Conservation (phyloP, 1,140 invertebrate species). For the Drosophila watanabei region DNA sequence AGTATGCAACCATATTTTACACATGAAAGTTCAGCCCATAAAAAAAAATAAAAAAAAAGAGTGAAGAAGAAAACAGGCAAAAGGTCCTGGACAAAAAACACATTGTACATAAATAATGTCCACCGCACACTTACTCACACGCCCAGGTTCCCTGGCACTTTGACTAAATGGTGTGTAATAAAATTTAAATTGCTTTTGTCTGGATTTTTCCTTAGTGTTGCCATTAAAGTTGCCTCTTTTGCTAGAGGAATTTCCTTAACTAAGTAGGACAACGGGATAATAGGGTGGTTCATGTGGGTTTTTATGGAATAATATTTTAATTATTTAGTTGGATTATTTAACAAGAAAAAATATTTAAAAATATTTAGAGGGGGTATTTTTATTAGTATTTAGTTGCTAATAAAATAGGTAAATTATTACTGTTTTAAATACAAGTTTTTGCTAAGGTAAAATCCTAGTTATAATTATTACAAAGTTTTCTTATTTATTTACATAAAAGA, state of each 20-base stretch:
- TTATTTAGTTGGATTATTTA: not conserved
- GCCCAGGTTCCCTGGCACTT: slow-evolving; percentile 51
- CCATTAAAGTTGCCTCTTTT: slow-evolving; percentile 31
- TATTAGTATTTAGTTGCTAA: no score
- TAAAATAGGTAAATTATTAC: no score
- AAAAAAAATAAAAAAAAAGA: slow-evolving; percentile 29
- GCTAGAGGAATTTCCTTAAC: slow-evolving; percentile 37
- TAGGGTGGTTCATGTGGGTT: not conserved
- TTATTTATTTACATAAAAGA: no score
- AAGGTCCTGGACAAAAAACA: slow-evolving; percentile 32
- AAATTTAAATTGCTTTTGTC: slow-evolving; percentile 79
- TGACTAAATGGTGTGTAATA: slow-evolving; percentile 78
- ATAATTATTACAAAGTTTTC: no score
- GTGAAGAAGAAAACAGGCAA: not conserved
- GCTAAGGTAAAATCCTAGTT: no score
- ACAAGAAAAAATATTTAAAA: not conserved
- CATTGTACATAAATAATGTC: slow-evolving; percentile 72
- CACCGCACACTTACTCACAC: slow-evolving; percentile 47
- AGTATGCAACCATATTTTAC: slow-evolving; percentile 58
- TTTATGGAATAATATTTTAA: not conserved
- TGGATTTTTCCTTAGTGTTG: slow-evolving; percentile 45
- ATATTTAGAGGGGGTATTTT: not conserved
- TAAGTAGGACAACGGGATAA: not conserved
- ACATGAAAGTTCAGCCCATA: slow-evolving; percentile 54
- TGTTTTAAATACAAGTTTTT: no score